A percentile compares a stretch with the other conserved stretches of the same genome.
phyloP scores from a whole-genome alignment of 2,888 invertebrate genomes.

The Drosophila hamatofila region DNA sequence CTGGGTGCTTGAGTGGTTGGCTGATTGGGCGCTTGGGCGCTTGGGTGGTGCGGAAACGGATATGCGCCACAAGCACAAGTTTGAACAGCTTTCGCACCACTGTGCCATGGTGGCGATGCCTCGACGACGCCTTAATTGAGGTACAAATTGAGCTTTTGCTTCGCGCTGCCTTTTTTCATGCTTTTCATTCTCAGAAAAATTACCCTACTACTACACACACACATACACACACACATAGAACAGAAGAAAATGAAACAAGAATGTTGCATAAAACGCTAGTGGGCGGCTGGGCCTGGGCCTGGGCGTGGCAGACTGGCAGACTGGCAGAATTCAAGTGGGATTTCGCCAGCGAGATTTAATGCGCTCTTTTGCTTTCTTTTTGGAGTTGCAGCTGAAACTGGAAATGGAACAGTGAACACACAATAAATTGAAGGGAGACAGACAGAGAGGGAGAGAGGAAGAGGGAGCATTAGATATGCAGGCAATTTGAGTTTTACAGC shows the following conservation, averaged over 20 bases:
- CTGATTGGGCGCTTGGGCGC: not conserved
- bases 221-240: not conserved
- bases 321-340: conserved; percentile 38
- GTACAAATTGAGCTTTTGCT: conserved; percentile 82
- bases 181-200: conserved; percentile 49
- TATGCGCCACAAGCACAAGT: conserved; percentile 74
- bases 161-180: conserved; percentile 16
- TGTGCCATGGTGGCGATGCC: conserved; percentile 66
- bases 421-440: conserved; percentile 56
- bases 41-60: conserved; percentile 62
- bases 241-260: conserved; percentile 13
- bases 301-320: no score
- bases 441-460: not conserved
- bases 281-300: conserved; percentile 31
- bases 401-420: conserved; percentile 13
- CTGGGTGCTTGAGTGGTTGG: not conserved
- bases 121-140: conserved; percentile 82
- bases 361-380: conserved; percentile 40
- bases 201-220: conserved; percentile 34
- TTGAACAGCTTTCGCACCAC: conserved; percentile 62
- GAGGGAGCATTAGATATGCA: conserved; percentile 32
- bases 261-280: conserved; percentile 14
- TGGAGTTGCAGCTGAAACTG: conserved; percentile 19
- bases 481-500: conserved; percentile 79
- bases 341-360: conserved; percentile 70